Conservation (phyloP, 2,113 vertebrate species). For the Aphelocoma coerulescens region DNA sequence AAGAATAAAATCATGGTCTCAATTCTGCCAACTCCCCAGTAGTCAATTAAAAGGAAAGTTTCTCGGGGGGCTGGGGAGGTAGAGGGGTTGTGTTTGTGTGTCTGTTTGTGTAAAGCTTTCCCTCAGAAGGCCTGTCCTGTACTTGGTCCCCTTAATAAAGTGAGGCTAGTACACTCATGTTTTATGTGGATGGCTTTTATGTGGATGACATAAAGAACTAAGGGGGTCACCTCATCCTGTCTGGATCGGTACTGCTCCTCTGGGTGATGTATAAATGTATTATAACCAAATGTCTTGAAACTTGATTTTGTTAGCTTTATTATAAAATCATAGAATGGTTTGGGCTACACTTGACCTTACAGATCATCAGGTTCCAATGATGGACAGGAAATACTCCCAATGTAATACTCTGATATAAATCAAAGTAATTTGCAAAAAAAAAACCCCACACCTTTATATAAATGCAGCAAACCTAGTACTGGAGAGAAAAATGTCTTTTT, state of each 20-base stretch:
- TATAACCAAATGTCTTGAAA: not conserved
- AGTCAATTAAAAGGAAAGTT: not conserved
- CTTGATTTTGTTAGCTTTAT: not conserved
- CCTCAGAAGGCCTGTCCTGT: not conserved
- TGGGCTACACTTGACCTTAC: accelerated
- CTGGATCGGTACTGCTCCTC: not conserved
- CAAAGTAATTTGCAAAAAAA: not conserved
- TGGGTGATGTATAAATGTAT: not conserved
- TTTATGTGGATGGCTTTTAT: not conserved
- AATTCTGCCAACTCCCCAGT: not conserved
- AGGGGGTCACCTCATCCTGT: not conserved
- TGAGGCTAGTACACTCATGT: not conserved
- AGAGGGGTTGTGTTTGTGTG: not conserved
- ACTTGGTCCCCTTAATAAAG: not conserved
- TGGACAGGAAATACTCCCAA: not conserved
- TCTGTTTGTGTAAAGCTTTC: not conserved
- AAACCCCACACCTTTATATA: not conserved
- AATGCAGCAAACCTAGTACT: not conserved
- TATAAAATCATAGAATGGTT: not conserved
- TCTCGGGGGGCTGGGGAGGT: not conserved
- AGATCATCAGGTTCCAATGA: not conserved
- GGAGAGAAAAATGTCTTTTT: not conserved
- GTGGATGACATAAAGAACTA: not conserved
- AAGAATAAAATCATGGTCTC: not conserved
- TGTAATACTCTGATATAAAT: not conserved